A percentile compares a stretch with the other conserved stretches of the same genome.
Evolutionary conservation across 2,113 vertebrate genomes (phyloP).

Genomic region (Hyperoodon ampullatus): DNA sequence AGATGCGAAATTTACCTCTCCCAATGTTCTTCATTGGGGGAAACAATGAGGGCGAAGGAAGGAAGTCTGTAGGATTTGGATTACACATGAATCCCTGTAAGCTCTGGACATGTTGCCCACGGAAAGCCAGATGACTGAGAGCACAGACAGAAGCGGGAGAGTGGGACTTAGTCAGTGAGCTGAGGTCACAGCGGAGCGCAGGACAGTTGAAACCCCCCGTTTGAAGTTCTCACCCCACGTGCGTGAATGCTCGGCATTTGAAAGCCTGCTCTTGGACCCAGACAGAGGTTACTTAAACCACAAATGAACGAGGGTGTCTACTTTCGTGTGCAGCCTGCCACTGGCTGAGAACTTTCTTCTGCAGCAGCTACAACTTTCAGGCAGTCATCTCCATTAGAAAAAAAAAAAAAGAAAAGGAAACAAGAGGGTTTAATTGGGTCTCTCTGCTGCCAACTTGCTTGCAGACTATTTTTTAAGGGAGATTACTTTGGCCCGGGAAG

Average conservation of each 20-base stretch:
- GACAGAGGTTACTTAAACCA: conserved; percentile 61
- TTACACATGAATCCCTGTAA: background rate
- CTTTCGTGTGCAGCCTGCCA: background rate
- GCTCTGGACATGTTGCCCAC: background rate
- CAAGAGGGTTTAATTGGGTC: conserved; percentile 21
- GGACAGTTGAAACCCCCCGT: background rate
- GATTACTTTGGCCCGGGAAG: conserved; percentile 41
- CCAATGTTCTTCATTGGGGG: background rate
- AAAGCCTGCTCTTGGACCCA: background rate
- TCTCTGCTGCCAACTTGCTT: conserved; percentile 40
- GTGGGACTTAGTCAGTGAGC: background rate
- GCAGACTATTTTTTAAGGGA: conserved; percentile 31
- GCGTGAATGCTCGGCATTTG: background rate
- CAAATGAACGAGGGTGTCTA: conserved; percentile 34
- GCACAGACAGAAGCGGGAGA: background rate
- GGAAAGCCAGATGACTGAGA: background rate
- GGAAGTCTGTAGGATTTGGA: background rate
- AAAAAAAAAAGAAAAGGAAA: background rate
- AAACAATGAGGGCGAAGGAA: background rate
- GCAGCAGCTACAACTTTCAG: background rate
- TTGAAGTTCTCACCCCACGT: background rate
- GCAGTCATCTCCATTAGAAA: conserved; percentile 44
- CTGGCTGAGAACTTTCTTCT: conserved; percentile 10
- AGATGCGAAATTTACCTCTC: background rate
- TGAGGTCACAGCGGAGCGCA: background rate